These are phyloP conservation scores for Disparrhopalites patrizii DNA, from an alignment of 2,888 invertebrate species.

Conservation along the genomic window DNA sequence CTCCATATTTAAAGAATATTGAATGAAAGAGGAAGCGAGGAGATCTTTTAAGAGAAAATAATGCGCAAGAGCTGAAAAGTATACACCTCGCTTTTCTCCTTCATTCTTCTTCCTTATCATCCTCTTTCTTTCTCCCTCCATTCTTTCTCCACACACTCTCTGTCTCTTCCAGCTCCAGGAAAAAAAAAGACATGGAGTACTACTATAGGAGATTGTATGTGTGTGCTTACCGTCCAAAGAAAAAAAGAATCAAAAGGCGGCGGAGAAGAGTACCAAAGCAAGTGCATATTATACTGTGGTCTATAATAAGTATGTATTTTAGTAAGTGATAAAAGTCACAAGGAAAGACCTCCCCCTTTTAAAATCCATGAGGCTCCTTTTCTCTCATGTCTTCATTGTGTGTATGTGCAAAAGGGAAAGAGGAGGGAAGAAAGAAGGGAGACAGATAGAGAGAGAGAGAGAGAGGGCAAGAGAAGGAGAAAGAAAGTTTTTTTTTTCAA, in stretches of 20 bases:
- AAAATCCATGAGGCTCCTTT: not conserved
- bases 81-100: conserved; percentile 4
- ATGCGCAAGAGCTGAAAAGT: conserved; percentile 14
- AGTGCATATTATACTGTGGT: too few species aligned
- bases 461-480: too few species aligned
- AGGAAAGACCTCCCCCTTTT: conserved; percentile 5
- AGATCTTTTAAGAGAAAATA: conserved; percentile 5
- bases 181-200: too few species aligned
- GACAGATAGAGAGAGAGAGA: too few species aligned
- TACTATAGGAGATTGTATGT: too few species aligned
- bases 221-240: too few species aligned
- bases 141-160: too few species aligned
- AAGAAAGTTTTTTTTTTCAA: conserved; percentile 7
- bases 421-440: too few species aligned
- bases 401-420: not conserved
- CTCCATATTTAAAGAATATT: not conserved
- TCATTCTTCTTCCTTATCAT: conserved; percentile 3
- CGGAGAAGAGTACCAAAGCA: too few species aligned
- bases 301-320: conserved; percentile 9
- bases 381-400: not conserved
- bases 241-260: too few species aligned
- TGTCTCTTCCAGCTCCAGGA: too few species aligned
- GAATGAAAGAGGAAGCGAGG: conserved; percentile 1
- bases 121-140: too few species aligned
- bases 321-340: conserved; percentile 15